phyloP scores from a whole-genome alignment of 2,113 vertebrate genomes.

The Dipodomys spectabilis region DNA sequence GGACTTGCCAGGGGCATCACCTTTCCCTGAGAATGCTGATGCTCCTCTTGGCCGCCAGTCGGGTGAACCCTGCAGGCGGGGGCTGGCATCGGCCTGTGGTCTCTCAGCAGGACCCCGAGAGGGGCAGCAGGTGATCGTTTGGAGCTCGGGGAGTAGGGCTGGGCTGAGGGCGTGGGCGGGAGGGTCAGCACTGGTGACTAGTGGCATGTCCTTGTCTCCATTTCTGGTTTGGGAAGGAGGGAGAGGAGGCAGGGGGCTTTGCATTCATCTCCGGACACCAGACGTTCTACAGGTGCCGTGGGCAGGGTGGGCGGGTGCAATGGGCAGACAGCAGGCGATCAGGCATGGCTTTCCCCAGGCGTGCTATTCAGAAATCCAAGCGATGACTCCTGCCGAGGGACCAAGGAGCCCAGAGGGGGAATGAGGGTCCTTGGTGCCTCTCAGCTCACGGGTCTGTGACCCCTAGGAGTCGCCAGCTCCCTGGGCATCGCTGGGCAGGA shows the following conservation, averaged over 20 bases:
- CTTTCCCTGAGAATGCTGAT: background rate
- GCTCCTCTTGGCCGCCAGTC: background rate
- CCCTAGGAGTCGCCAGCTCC: slow-evolving; percentile 29
- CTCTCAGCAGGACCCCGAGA: background rate
- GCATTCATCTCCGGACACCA: background rate
- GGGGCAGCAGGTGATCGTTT: background rate
- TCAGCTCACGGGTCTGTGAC: background rate
- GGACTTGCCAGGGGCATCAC: background rate
- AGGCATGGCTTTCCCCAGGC: background rate
- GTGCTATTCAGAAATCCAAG: background rate
- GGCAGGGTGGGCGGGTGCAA: background rate
- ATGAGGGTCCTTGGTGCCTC: background rate
- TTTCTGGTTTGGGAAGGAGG: background rate
- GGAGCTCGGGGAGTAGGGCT: too few relatives aligned
- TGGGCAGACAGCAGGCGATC: background rate
- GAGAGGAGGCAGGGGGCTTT: background rate
- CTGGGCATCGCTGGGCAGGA: background rate
- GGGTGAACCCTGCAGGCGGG: background rate
- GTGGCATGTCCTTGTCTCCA: background rate
- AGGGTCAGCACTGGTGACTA: background rate
- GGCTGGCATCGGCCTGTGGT: background rate
- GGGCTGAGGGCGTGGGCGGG: background rate
- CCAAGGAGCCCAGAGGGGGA: slow-evolving; percentile 38
- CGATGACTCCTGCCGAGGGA: fast-evolving
- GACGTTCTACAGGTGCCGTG: background rate